Evolutionary conservation across 2,113 vertebrate genomes (phyloP).

Genomic region (Noturus placidus): DNA sequence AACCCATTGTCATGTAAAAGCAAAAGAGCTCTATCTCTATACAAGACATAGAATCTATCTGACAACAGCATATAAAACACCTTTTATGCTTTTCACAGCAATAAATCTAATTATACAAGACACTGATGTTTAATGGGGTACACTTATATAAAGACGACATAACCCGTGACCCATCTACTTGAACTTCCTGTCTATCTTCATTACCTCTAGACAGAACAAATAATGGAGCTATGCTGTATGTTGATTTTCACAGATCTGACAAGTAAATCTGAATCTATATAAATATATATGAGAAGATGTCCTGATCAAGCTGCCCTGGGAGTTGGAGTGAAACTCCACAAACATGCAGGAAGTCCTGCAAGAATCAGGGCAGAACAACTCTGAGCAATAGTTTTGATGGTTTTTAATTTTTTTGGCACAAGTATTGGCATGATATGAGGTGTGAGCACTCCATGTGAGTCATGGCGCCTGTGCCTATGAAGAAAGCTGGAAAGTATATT

Average conservation of each 20-base stretch:
- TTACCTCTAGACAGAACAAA: constrained; percentile 37
- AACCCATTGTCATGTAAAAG: background rate
- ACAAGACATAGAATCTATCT: background rate
- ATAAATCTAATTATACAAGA: constrained; percentile 29
- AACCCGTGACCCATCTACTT: constrained; percentile 29
- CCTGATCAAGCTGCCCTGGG: too few species aligned
- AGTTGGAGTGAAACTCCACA: background rate
- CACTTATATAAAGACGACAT: constrained; percentile 33
- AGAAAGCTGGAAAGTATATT: constrained; percentile 9
- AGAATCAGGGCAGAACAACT: background rate
- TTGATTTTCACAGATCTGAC: background rate
- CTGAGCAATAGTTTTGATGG: background rate
- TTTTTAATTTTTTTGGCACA: constrained; percentile 1
- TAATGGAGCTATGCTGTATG: constrained; percentile 6
- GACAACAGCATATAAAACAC: background rate
- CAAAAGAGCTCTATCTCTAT: background rate
- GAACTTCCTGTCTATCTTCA: constrained; percentile 30
- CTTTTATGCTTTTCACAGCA: background rate
- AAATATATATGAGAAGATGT: background rate
- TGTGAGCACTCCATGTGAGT: background rate
- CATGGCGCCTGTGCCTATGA: background rate
- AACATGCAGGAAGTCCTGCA: background rate
- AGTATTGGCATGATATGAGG: background rate
- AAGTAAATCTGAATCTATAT: background rate
- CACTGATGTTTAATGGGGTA: constrained; percentile 8